These are phyloP conservation scores for Bothrops jararaca DNA, from an alignment of 2,113 vertebrate species.

Conservation along the genomic window DNA sequence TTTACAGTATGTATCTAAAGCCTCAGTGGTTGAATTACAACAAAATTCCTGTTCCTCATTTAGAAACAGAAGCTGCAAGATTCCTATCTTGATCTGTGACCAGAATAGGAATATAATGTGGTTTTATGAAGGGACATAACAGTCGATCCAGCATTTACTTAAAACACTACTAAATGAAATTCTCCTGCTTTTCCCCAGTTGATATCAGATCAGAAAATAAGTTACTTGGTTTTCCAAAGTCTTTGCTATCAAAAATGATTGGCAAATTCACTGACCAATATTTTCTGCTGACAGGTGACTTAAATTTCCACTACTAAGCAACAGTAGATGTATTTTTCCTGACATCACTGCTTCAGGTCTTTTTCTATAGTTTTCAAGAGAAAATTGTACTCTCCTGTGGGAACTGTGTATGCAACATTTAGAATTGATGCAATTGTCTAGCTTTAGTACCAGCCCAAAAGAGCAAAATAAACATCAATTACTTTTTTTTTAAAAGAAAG, in stretches of 20 bases:
- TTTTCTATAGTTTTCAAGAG: constrained; percentile 46
- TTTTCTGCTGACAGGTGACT: constrained; percentile 42
- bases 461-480: constrained; percentile 53
- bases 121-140: too few relatives aligned
- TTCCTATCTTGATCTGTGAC: constrained; percentile 37
- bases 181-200: too few relatives aligned
- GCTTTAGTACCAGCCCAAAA: constrained; percentile 51
- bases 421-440: constrained; percentile 42
- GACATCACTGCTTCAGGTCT: constrained; percentile 42
- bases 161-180: too few relatives aligned
- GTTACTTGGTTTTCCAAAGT: too few relatives aligned
- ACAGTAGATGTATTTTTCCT: constrained; percentile 59
- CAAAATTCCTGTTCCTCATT: constrained; percentile 47
- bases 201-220: too few relatives aligned
- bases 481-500: too few relatives aligned
- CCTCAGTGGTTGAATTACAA: constrained; percentile 41
- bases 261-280: too few relatives aligned
- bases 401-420: constrained; percentile 46
- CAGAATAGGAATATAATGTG: too few relatives aligned
- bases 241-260: too few relatives aligned
- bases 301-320: constrained; percentile 47
- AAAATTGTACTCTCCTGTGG: constrained; percentile 36
- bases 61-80: constrained; percentile 35
- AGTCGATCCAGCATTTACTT: too few relatives aligned
- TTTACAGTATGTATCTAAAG: constrained; percentile 38